Evolutionary conservation across 2,113 vertebrate genomes (phyloP), one percentile per base, ranked within the genome.

Genomic region (Litocranius walleri): DNA sequence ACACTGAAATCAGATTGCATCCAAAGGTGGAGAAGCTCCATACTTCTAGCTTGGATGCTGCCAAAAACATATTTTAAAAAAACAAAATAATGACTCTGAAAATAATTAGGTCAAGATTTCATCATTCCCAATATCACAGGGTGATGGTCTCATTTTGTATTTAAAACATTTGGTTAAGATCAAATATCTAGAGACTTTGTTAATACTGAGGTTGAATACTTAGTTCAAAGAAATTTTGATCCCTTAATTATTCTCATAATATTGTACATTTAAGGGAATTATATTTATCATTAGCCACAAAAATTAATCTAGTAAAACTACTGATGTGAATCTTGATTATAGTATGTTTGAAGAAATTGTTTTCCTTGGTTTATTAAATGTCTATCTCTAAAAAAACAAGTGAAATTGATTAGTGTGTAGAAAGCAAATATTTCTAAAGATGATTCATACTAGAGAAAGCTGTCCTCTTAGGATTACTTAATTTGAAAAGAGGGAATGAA

Each of bases 151-250:
- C 92, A 88, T 95, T 98, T 97, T 98, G 21, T 90, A 98, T 98
- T 88, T 64, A 83, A 98, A 89, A 62, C 88, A 96, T 98, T 96
- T 90, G 36, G 80, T 91, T 93, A 94, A 98, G 88, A 97, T 98
- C 94, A 98, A 98, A 89, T 90, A 98, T 48, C 82, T 82, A 94
- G 85, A 97, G 95, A 97, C 43, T 71, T 97, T 36, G 95, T 98
- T 98, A 98, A 98, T 82, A 85, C 25, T 50, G 82, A 57, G 78
- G 96, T 12, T 98, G 62, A 98, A 87, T 95, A 95, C 19, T 98
- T 98, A 96, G 82, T 97, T 98, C 89, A 98, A 93, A 97, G 96
- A 97, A 96, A 98, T 52, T 97, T 92, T 97, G 96, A 98, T 96
- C 62, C 87, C 48, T 97, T 92, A 97, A 96, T 98, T 98, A 98